Evolutionary conservation across 2,888 invertebrate species (phyloP), one percentile per base, ranked within the genome.

Genomic region (Siphlonurus alternatus): DNA sequence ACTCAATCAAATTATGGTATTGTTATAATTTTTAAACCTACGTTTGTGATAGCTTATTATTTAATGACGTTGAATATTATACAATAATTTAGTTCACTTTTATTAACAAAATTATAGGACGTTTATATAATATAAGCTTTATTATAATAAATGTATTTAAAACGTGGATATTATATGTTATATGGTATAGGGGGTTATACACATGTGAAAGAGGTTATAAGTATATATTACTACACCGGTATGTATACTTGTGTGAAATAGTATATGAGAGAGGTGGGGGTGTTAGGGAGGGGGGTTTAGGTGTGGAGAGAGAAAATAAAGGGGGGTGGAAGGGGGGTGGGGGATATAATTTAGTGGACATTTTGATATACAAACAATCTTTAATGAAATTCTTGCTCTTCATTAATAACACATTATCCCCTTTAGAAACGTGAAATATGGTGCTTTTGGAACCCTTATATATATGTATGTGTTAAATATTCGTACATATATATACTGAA

Each of bases 301-400:
- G 60, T 64, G 63, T 60, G 64, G 63, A 64, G 56, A 62, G 61
- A 65, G 66, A 67, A 68, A 68, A 63, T 62, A 62, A 62, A 63
- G 63, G 64, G 63, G 60, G 66, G 63, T 60, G 64, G 63, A 64
- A 61, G 63, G 61, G 66, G 66, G 63, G 61, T 64, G 66, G 63
- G 56, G 54, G 69, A 69, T 75, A 79, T 79, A 80, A 80, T 80
- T 80, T 80, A 80, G 78, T 79, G 79, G 80, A 79, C 79, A 78
- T 77, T 78, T 79, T 79, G 79, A 80, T 80, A 80, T 79, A 80
- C 79, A 80, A 80, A 80, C 79, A 79, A 79, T 79, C 79, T 79
- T 79, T 79, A 81, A 82, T 82, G 81, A 81, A 81, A 81, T 82
- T 81, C 81, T 80, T 81, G 80, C 77, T 80, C 80, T 81, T 82